phyloP scores from a whole-genome alignment of 2,113 vertebrate genomes.

The Anoplopoma fimbria region DNA sequence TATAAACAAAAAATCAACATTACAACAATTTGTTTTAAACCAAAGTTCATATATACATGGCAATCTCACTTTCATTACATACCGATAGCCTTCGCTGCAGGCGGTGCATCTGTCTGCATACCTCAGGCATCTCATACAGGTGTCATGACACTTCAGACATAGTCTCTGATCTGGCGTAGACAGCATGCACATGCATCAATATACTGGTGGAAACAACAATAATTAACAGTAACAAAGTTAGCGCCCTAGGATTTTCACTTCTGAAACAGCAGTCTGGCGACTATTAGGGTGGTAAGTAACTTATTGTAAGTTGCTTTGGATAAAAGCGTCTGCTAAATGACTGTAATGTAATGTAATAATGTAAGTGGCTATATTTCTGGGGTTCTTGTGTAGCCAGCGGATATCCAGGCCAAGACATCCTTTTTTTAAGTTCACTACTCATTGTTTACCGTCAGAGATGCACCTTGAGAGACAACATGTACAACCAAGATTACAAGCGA shows the following conservation, averaged over 20 bases:
- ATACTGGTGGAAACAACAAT: neutral
- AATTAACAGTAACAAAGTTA: no score
- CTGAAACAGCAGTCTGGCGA: neutral
- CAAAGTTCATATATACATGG: neutral
- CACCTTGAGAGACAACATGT: neutral
- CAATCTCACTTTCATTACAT: conserved; percentile 3
- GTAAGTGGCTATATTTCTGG: no score
- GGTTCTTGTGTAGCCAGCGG: no score
- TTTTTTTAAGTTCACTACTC: neutral
- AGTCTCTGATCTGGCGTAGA: conserved; percentile 84
- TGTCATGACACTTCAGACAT: conserved; percentile 89
- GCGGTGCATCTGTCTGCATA: conserved; percentile 88
- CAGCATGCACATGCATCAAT: conserved; percentile 7
- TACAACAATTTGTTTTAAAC: neutral
- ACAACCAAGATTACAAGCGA: neutral
- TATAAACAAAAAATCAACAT: conserved; percentile 50
- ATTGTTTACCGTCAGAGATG: neutral
- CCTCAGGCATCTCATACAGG: conserved; percentile 86
- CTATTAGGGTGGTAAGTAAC: no score
- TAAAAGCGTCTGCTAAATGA: no score
- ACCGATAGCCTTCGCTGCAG: conserved; percentile 92
- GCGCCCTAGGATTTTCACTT: no score
- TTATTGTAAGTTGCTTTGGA: no score
- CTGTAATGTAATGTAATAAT: no score
- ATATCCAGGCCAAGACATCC: no score